Evolutionary conservation across 2,113 vertebrate species (phyloP).

Genomic region (Callocephalon fimbriatum): DNA sequence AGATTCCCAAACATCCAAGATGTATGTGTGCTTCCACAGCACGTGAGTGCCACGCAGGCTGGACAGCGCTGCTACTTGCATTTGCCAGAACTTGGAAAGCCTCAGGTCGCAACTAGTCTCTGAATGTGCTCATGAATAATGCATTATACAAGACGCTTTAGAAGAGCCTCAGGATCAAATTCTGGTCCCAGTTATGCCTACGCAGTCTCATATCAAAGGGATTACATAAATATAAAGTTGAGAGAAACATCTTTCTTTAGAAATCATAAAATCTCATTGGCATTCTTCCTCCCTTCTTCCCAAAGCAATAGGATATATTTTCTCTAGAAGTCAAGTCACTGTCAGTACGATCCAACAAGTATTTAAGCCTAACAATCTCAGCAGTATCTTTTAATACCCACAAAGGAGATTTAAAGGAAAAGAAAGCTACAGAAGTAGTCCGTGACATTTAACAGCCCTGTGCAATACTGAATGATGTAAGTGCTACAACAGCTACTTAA

Average conservation of each 20-base stretch:
- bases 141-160: neutral
- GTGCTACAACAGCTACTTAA: neutral
- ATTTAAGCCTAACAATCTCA: neutral
- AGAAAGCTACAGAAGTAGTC: neutral
- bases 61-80: neutral
- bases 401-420: neutral
- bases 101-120: neutral
- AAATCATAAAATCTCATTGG: neutral
- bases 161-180: neutral
- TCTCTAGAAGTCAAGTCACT: neutral
- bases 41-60: neutral
- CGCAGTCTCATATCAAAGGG: neutral
- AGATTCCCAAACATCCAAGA: neutral
- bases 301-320: neutral
- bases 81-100: neutral
- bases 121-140: neutral
- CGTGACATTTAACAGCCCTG: neutral
- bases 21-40: neutral
- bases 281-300: neutral
- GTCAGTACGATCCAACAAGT: neutral
- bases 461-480: neutral
- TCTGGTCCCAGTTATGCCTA: neutral
- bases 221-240: neutral
- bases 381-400: neutral
- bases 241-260: neutral